These are phyloP conservation scores for Archegozetes longisetosus DNA, from an alignment of 1,140 invertebrate species.

Conservation along the genomic window DNA sequence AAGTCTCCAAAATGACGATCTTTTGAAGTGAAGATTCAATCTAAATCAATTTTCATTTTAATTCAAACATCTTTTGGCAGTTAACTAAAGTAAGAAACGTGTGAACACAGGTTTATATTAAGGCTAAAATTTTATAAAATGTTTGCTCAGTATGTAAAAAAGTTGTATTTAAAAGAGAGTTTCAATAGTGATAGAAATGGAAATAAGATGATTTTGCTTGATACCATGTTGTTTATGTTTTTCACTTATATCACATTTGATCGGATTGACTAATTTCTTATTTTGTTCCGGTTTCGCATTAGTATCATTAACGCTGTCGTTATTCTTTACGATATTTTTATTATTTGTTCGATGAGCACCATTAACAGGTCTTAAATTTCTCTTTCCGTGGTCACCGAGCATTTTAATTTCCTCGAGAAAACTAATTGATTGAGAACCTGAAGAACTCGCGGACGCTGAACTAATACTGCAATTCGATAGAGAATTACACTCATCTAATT, in stretches of 20 bases:
- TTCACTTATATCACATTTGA: too few species aligned
- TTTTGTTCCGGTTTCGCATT: not conserved
- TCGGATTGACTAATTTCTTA: not conserved
- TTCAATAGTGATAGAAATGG: constrained; percentile 3
- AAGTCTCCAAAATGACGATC: not conserved
- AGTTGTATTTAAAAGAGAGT: not conserved
- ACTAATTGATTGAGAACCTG: not conserved
- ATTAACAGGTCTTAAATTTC: constrained; percentile 9
- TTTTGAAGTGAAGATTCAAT: not conserved
- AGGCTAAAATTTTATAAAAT: not conserved
- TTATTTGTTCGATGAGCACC: not conserved
- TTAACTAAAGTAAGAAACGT: not conserved
- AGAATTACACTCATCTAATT: not conserved
- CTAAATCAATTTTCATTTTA: not conserved
- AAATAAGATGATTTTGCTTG: too few species aligned
- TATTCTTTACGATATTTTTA: not conserved
- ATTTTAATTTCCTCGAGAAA: constrained; percentile 12
- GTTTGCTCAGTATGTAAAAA: not conserved
- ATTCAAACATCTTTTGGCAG: not conserved
- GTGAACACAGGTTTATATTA: not conserved
- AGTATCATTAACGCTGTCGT: not conserved
- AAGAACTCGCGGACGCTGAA: too few species aligned
- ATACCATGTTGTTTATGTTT: too few species aligned
- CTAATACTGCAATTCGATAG: not conserved
- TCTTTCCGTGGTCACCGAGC: not conserved